Evolutionary conservation across 2,113 vertebrate species (phyloP).

Genomic region (Bos javanicus): DNA sequence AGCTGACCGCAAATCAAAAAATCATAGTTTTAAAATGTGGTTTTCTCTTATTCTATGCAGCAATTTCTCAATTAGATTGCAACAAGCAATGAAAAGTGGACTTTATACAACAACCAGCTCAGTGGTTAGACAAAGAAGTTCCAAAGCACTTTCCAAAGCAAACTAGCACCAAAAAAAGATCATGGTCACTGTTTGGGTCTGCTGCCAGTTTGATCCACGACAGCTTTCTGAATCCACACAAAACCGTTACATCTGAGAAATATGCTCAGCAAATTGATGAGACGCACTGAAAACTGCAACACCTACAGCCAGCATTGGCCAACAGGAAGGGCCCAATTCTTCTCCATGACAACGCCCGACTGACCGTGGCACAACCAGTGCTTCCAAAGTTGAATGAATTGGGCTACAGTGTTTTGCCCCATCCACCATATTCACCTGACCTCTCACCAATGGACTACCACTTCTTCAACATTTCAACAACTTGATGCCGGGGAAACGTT

Average conservation of each 20-base stretch:
- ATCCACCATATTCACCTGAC: neutral
- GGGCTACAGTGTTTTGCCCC: neutral
- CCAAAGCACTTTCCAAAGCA: neutral
- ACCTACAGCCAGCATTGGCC: neutral
- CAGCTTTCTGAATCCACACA: neutral
- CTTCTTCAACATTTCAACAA: neutral
- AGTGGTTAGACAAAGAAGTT: neutral
- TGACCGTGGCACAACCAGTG: accelerated
- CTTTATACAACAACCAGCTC: neutral
- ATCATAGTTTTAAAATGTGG: neutral
- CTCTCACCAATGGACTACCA: neutral
- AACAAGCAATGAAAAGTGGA: neutral
- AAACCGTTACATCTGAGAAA: neutral
- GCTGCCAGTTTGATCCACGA: neutral
- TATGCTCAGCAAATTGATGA: neutral
- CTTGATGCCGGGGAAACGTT: neutral
- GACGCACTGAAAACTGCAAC: neutral
- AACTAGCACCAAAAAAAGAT: neutral
- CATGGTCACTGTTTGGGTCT: neutral
- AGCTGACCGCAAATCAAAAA: neutral
- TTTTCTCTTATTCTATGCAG: neutral
- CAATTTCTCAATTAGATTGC: neutral
- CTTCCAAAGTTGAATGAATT: neutral
- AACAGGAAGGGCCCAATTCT: neutral
- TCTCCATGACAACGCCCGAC: neutral